Evolutionary conservation across 2,888 invertebrate species (phyloP), one percentile per base, ranked within the genome.

Genomic region (Enoplolaimus lenunculus): DNA sequence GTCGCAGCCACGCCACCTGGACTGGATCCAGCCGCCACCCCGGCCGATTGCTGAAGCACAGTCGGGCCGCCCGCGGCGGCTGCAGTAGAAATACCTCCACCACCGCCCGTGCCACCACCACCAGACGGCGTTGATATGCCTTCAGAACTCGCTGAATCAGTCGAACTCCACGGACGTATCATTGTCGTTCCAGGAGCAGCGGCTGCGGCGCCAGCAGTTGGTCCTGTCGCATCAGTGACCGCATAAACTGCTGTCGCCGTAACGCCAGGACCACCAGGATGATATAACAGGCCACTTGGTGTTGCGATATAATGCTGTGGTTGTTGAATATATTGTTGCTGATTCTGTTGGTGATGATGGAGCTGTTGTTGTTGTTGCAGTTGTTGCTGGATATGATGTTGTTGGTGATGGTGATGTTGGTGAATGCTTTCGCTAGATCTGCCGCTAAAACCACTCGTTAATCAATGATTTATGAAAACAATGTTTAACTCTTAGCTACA

Each of bases 131-230:
- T 62, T 16, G 64, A 62, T 21, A 45, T 21, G n/a, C 7, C 64
- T 16, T 28, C 64, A 31, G n/a, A n/a, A 13, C 34, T 34, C 30
- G n/a, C 28, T n/a, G 67, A 66, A 34, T 66, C 67, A 31, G 67
- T 66, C n/a, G 67, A 66, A 34, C 67, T 66, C 67, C 67, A 66
- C 34, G 67, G 67, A 7, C 67, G 67, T 26, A 66, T 34, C 16
- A 3, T 7, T 2, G 26, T n/a, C 2, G 33, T n/a, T 3, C 33
- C 34, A 21, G 34, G 34, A n/a, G 2, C 30, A 21, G 13, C n/a
- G 7, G 33, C 3, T 26, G 3, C 34, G 3, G 33, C 34, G 34
- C 30, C 34, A 66, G 33, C 67, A 62, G 30, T 13, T 16, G 13
- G 7, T 31, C 64, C 64, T 13, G 45, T 45, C 7, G 45, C 45